These are phyloP conservation scores for Sebastes nivosus DNA, from an alignment of 2,797 vertebrate species.

Conservation along the genomic window DNA sequence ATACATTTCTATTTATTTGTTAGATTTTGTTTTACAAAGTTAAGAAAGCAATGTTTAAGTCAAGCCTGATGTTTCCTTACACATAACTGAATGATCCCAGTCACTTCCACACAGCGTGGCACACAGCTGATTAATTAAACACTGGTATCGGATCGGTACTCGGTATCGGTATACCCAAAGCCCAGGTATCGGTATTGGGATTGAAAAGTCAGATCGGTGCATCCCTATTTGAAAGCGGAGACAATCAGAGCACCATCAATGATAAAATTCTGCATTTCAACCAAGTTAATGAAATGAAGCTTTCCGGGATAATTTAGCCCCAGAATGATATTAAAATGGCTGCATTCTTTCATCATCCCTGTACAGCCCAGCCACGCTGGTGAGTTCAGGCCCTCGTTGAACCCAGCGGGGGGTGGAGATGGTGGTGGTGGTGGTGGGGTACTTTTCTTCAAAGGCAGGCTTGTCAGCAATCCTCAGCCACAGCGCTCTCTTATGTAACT, in stretches of 20 bases:
- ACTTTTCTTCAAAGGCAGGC: slow-evolving; percentile 43
- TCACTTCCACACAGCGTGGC: too few relatives aligned
- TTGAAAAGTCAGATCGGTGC: too few relatives aligned
- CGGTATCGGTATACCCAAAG: too few relatives aligned
- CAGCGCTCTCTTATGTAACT: slow-evolving; percentile 48
- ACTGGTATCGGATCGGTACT: too few relatives aligned
- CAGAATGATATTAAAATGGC: background rate
- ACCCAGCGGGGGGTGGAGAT: slow-evolving; percentile 14
- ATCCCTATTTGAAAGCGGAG: too few relatives aligned
- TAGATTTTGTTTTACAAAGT: too few relatives aligned
- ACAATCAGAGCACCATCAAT: background rate
- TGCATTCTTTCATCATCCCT: slow-evolving; percentile 24
- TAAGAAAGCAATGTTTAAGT: too few relatives aligned
- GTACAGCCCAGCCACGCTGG: background rate
- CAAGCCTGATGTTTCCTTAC: too few relatives aligned
- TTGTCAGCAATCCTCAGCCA: slow-evolving; percentile 44
- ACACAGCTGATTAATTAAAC: too few relatives aligned
- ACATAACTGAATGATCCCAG: too few relatives aligned
- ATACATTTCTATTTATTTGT: too few relatives aligned
- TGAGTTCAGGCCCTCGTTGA: slow-evolving; percentile 7
- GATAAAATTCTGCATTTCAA: background rate
- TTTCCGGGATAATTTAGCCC: background rate
- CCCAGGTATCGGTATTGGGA: too few relatives aligned
- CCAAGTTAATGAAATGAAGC: background rate
- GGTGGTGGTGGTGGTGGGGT: background rate